phyloP scores from a whole-genome alignment of 2,113 vertebrate genomes.

The Xiphophorus couchianus region DNA sequence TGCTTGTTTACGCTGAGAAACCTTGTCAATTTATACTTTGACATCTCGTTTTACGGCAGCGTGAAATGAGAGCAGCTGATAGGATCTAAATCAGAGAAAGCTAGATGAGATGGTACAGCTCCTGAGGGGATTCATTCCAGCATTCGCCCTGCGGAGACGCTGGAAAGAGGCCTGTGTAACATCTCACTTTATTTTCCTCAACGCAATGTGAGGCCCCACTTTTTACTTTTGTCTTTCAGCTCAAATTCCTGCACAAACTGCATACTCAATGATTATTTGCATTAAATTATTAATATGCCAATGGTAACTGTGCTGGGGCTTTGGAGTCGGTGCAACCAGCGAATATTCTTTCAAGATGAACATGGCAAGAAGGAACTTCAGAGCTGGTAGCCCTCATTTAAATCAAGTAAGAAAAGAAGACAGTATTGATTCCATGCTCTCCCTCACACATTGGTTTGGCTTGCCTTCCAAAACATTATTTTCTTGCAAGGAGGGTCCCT shows the following conservation, averaged over 20 bases:
- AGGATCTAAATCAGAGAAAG: constrained; percentile 66
- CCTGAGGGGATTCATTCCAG: constrained; percentile 72
- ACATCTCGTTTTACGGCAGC: constrained; percentile 55
- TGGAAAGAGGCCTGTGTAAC: constrained; percentile 69
- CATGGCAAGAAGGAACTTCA: constrained; percentile 78
- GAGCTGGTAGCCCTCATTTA: constrained; percentile 79
- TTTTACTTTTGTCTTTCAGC: constrained; percentile 81
- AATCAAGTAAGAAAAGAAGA: constrained; percentile 80
- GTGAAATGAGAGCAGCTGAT: constrained; percentile 57
- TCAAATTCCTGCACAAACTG: constrained; percentile 76
- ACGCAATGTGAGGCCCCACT: constrained; percentile 71
- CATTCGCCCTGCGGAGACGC: constrained; percentile 70
- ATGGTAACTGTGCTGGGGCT: constrained; percentile 75
- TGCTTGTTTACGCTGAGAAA: constrained; percentile 63
- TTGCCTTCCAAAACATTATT: constrained; percentile 78
- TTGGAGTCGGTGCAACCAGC: constrained; percentile 75
- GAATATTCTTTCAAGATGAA: constrained; percentile 79
- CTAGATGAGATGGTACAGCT: constrained; percentile 64
- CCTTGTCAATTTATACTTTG: constrained; percentile 69
- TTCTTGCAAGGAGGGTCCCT: constrained; percentile 71
- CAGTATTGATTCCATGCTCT: constrained; percentile 76
- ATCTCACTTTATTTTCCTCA: constrained; percentile 78
- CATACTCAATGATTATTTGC: constrained; percentile 81
- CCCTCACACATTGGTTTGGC: constrained; percentile 66
- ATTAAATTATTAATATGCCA: constrained; percentile 81